These are phyloP conservation scores for Hirtodrosophila histrioides DNA, from an alignment of 2,888 invertebrate species.

Conservation along the genomic window DNA sequence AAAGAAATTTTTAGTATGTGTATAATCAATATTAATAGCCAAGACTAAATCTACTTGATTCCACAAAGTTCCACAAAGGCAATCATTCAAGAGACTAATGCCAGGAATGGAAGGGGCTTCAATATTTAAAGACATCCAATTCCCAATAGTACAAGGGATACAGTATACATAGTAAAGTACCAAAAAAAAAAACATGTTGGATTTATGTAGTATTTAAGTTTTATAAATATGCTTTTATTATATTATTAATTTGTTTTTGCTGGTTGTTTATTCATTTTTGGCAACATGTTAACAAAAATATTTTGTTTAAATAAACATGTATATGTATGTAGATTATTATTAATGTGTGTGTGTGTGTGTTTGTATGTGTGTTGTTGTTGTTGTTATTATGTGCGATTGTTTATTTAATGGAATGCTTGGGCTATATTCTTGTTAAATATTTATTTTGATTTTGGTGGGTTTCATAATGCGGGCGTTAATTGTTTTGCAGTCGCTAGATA, in stretches of 20 bases:
- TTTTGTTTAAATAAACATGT: constrained; percentile 57
- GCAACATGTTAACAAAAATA: constrained; percentile 72
- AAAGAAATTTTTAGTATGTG: too few species aligned
- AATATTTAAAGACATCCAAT: too few species aligned
- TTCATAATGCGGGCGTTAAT: constrained; percentile 49
- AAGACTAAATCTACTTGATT: too few species aligned
- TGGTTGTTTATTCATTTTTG: constrained; percentile 50
- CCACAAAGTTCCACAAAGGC: too few species aligned
- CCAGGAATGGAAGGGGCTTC: too few species aligned
- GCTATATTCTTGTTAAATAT: constrained; percentile 42
- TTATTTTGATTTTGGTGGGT: constrained; percentile 42
- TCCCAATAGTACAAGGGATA: too few species aligned
- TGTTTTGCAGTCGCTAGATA: constrained; percentile 29
- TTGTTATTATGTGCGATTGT: constrained; percentile 7
- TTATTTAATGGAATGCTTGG: constrained; percentile 45
- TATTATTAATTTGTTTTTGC: constrained; percentile 43
- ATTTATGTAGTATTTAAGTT: constrained; percentile 22
- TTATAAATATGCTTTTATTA: constrained; percentile 58
- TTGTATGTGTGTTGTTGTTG: constrained; percentile 22
- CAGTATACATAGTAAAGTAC: too few species aligned
- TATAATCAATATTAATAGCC: too few species aligned
- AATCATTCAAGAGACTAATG: too few species aligned
- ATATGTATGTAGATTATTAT: constrained; percentile 34
- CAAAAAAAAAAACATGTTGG: constrained; percentile 1
- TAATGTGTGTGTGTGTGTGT: constrained; percentile 19